A percentile compares a stretch with the other conserved stretches of the same genome.
Conservation (phyloP, 1,140 invertebrate species). For the Acarapis woodi region DNA sequence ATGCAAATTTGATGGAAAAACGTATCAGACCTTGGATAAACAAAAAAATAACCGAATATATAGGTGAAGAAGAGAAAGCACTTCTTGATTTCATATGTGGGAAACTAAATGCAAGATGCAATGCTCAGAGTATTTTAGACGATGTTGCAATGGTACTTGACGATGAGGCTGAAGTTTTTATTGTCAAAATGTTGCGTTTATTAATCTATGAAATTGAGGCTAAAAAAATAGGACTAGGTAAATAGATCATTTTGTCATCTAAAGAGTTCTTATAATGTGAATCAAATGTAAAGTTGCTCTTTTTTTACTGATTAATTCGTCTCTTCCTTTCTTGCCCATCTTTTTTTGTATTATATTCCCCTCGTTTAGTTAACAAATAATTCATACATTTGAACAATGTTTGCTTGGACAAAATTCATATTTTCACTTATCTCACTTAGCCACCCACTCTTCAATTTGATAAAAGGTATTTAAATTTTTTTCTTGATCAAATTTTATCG, state of each 20-base stretch:
- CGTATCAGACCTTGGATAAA: constrained; percentile 95
- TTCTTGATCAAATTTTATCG: too few relatives aligned
- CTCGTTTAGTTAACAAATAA: too few relatives aligned
- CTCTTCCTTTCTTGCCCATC: too few relatives aligned
- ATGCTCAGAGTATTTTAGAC: constrained; percentile 72
- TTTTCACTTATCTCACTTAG: too few relatives aligned
- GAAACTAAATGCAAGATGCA: constrained; percentile 70
- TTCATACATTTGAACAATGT: too few relatives aligned
- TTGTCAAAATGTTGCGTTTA: constrained; percentile 98
- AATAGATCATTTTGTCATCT: constrained; percentile 7
- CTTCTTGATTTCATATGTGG: constrained; percentile 95
- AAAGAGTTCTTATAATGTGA: too few relatives aligned
- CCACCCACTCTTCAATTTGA: too few relatives aligned
- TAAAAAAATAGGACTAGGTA: constrained; percentile 34
- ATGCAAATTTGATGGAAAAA: constrained; percentile 67
- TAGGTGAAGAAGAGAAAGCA: constrained; percentile 93
- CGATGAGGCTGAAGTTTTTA: constrained; percentile 97
- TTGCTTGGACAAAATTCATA: too few relatives aligned
- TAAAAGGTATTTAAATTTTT: too few relatives aligned
- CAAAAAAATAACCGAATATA: constrained; percentile 97
- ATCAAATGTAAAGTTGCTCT: too few relatives aligned
- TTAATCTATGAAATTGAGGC: constrained; percentile 97
- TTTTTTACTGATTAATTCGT: too few relatives aligned
- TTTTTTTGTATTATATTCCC: too few relatives aligned
- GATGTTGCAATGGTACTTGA: constrained; percentile 98